Conservation (phyloP, 2,113 vertebrate species). For the Zootoca vivipara region DNA sequence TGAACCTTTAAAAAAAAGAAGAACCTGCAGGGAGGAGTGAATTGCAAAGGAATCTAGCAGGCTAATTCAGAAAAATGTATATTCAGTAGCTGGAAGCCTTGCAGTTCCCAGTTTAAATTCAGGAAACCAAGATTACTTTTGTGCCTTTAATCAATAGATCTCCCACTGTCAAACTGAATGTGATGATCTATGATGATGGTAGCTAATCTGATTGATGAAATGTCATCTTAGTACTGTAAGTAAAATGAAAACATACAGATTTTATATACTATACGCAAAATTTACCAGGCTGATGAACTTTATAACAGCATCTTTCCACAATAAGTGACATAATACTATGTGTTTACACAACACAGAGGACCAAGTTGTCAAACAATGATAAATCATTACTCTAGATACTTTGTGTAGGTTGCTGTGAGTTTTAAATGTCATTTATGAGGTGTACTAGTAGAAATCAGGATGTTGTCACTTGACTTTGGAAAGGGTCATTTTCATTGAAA, state of each 20-base stretch:
- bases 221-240: not conserved
- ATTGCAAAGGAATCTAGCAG: not conserved
- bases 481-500: not conserved
- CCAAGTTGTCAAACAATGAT: not conserved
- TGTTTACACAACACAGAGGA: not conserved
- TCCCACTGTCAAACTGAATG: not conserved
- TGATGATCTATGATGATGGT: not conserved
- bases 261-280: conserved; percentile 5
- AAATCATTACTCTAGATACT: not conserved
- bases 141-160: not conserved
- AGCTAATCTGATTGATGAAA: not conserved
- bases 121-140: not conserved
- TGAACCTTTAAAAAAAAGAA: not conserved
- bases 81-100: not conserved
- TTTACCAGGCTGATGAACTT: not conserved
- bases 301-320: conserved; percentile 1
- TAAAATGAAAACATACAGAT: not conserved
- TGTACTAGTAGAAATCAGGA: not conserved
- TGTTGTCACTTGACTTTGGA: not conserved
- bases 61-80: not conserved
- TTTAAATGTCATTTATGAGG: not conserved
- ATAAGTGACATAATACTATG: conserved; percentile 13
- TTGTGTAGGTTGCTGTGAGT: not conserved
- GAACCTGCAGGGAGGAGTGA: not conserved
- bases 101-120: not conserved